Conservation (phyloP, 2,797 vertebrate species). For the Bucorvus abyssinicus region DNA sequence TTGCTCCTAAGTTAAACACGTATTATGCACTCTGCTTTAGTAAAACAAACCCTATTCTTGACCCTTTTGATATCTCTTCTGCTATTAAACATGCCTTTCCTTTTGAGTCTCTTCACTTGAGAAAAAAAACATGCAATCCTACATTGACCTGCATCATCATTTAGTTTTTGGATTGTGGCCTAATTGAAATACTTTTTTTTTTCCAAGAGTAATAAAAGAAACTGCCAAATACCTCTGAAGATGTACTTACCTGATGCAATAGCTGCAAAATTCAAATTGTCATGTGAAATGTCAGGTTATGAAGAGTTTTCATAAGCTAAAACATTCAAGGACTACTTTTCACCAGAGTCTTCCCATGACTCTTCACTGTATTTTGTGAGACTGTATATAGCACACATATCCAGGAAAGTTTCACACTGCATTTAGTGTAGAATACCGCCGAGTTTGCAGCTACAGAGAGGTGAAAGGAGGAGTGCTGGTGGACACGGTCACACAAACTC, state of each 20-base stretch:
- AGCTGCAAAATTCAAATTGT: not conserved
- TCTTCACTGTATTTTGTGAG: not conserved
- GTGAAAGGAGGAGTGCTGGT: not conserved
- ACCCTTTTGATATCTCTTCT: not conserved
- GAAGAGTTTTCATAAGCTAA: not conserved
- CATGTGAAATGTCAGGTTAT: not conserved
- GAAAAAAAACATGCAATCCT: not conserved
- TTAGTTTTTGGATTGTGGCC: not conserved
- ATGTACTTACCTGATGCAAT: constrained; percentile 12
- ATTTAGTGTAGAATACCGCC: not conserved
- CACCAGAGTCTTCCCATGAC: not conserved
- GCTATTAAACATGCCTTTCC: not conserved
- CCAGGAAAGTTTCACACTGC: not conserved
- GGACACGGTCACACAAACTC: not conserved
- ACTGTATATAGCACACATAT: not conserved
- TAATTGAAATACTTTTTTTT: not conserved
- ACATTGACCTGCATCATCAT: not conserved
- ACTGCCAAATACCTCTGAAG: not conserved
- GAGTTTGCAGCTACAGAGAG: not conserved
- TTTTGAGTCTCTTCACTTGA: not conserved
- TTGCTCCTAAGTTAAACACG: not conserved
- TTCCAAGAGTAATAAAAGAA: not conserved
- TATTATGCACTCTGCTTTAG: not conserved
- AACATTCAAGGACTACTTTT: not conserved
- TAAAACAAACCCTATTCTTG: not conserved